These are phyloP conservation scores for Syngnathus typhle DNA, from an alignment of 2,113 vertebrate genomes.

Conservation along the genomic window DNA sequence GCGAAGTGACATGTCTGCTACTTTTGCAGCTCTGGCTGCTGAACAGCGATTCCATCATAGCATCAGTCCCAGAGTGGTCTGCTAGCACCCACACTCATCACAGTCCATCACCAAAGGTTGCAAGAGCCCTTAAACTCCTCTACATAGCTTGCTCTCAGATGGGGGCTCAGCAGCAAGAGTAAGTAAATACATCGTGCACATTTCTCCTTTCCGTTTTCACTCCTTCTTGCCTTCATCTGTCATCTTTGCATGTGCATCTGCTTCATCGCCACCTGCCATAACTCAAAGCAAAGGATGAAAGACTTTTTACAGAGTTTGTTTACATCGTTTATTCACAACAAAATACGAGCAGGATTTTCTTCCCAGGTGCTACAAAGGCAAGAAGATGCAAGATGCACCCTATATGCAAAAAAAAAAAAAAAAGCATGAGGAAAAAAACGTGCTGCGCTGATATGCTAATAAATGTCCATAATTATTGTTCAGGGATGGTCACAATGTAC, in stretches of 20 bases:
- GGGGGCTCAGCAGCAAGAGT: slow-evolving; percentile 76
- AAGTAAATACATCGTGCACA: slow-evolving; percentile 55
- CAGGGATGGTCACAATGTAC: background rate
- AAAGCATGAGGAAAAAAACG: background rate
- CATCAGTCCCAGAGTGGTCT: slow-evolving; percentile 67
- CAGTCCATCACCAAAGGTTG: slow-evolving; percentile 51
- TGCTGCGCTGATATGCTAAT: background rate
- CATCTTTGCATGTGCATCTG: slow-evolving; percentile 27
- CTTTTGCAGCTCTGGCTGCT: slow-evolving; percentile 85
- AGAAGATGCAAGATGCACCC: background rate
- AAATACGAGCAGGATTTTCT: background rate
- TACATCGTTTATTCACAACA: slow-evolving; percentile 16
- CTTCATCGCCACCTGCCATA: slow-evolving; percentile 21
- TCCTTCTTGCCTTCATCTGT: slow-evolving; percentile 39
- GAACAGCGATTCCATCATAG: slow-evolving; percentile 85
- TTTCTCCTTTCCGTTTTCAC: slow-evolving; percentile 22
- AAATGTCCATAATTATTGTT: background rate
- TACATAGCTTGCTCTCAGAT: slow-evolving; percentile 75
- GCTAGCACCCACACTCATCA: slow-evolving; percentile 49
- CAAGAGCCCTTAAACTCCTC: slow-evolving; percentile 81
- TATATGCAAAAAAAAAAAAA: background rate
- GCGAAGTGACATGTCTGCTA: slow-evolving; percentile 40
- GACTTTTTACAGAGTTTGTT: slow-evolving; percentile 5
- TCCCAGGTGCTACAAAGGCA: background rate
- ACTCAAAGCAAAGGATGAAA: slow-evolving; percentile 31